A percentile compares a stretch with the other conserved stretches of the same genome.
phyloP scores from a whole-genome alignment of 2,113 vertebrate species.

The Osmerus mordax region DNA sequence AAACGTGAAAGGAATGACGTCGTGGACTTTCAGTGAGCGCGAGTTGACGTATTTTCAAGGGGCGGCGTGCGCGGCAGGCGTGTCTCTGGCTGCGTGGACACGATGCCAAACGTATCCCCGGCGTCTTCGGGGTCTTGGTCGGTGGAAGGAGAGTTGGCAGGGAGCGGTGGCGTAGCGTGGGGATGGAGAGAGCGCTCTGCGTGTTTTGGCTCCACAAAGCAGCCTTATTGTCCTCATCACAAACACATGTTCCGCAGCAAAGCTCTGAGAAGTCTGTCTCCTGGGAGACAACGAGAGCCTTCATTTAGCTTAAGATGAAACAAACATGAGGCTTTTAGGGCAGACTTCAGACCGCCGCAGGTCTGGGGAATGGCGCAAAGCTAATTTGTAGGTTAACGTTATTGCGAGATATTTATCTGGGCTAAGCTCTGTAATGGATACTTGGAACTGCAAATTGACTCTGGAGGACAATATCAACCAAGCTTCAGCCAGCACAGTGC shows the following conservation, averaged over 20 bases:
- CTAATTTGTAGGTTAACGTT: slow-evolving; percentile 68
- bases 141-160: not conserved
- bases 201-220: slow-evolving; percentile 27
- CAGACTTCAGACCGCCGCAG: slow-evolving; percentile 45
- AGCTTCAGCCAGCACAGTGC: slow-evolving; percentile 13
- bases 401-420: slow-evolving; percentile 54
- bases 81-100: no score
- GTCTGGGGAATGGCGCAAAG: slow-evolving; percentile 50
- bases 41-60: no score
- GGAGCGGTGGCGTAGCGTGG: not conserved
- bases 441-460: slow-evolving; percentile 42
- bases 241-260: slow-evolving; percentile 35
- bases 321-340: slow-evolving; percentile 49
- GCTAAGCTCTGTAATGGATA: slow-evolving; percentile 51
- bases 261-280: slow-evolving; percentile 42
- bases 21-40: no score
- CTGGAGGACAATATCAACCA: slow-evolving; percentile 36
- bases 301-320: slow-evolving; percentile 67
- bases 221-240: slow-evolving; percentile 35
- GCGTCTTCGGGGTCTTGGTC: not conserved
- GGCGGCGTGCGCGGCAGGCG: no score
- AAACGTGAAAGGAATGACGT: no score
- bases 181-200: not conserved
- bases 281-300: slow-evolving; percentile 42
- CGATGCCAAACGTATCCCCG: not conserved